Base-by-base conservation (phyloP, 2,888 invertebrate species). In the Scaptomyza reducta region DNA sequence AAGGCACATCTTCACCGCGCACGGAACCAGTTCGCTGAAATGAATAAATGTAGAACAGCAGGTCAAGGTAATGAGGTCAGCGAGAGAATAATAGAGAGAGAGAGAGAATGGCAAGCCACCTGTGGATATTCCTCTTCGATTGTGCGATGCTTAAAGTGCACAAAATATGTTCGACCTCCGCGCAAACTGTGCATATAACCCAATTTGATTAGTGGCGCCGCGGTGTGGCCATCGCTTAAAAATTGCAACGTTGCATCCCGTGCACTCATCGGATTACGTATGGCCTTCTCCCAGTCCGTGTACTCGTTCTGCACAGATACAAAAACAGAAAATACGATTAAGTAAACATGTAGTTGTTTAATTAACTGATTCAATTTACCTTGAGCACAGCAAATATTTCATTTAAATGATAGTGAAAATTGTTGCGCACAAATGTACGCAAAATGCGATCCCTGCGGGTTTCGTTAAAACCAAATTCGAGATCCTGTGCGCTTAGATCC, bases 341-440 rank as follows among this genome's bases (percentile, higher is more conserved):
- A 33, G 18, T 6, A 5, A 14, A 5, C 9, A 13, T 3, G 11
- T 5, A 6, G 31, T 4, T 6, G 38, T 42, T 7, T 9, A 25
- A 16, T 16, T 38, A 14, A 10, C 6, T 6, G 18, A 16, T n/a
- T 9, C 5, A 11, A 13, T 69, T 77, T 53, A 92, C 92, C 91
- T 94, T 94, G 83, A 98, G 93, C 56, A 98, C 97, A 55, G 98
- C 97, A 92, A 97, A 97, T 89, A 97, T 97, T 93, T 98, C 98
- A 92, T 97, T 97, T 83, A 98, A 94, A 92, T 99, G 98, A 92
- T 96, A 99, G 90, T 96, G 96, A 92, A 97, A 99, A 62, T 98
- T 95, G 93, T 99, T 99, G 75, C 98, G 94, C 71, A 98, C 98
- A 92, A 97, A 96, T 50, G 97, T 98, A 92, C 98, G 94, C 82